Evolutionary conservation across 1,140 invertebrate species (phyloP).

Genomic region (Bombus pyrosoma): DNA sequence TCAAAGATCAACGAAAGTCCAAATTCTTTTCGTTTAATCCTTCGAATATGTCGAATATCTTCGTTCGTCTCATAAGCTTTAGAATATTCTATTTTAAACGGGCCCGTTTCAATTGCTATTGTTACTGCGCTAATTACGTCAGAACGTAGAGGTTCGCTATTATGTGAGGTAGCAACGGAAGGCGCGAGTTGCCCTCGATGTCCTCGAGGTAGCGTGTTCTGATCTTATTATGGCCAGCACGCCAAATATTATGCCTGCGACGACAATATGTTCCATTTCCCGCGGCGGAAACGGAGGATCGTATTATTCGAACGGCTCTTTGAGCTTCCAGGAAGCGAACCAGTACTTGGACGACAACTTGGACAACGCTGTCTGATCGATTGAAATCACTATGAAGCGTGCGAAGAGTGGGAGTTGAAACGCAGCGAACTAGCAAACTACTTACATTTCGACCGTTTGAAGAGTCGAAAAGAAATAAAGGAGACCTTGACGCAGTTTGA

Average conservation of each 20-base stretch:
- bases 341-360: not conserved
- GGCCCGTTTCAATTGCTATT: not conserved
- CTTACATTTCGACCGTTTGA: not conserved
- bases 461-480: not conserved
- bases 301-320: not conserved
- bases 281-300: not conserved
- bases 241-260: slow-evolving; percentile 1
- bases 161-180: not conserved
- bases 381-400: not conserved
- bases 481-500: not conserved
- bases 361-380: not conserved
- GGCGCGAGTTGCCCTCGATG: not conserved
- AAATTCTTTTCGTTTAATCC: not conserved
- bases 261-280: not conserved
- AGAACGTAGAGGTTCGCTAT: not conserved
- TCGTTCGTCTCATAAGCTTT: not conserved
- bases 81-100: too few species aligned
- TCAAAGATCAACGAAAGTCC: too few species aligned
- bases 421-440: not conserved
- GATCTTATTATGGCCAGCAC: not conserved
- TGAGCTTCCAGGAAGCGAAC: not conserved
- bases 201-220: not conserved
- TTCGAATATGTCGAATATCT: not conserved
- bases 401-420: too few species aligned
- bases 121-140: not conserved